Percentiles rank a stretch among this genome's conserved stretches.
These are phyloP conservation scores for Parotocinclus haroldoi DNA, from an alignment of 2,797 vertebrate genomes.

Conservation along the genomic window DNA sequence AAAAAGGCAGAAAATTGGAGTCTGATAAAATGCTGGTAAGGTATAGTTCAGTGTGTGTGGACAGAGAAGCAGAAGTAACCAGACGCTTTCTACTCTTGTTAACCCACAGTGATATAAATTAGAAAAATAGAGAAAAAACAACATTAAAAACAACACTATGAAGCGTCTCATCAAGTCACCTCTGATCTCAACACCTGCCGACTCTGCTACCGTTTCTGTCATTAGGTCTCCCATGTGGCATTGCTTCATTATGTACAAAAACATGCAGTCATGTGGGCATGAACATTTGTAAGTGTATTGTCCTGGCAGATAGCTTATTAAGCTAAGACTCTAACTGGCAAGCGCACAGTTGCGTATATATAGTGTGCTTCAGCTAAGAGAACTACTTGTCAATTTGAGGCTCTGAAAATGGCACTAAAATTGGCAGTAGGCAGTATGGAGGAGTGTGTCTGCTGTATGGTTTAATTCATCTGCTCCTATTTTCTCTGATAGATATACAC, in stretches of 20 bases:
- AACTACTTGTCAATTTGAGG: too few species aligned
- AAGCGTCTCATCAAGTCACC: background rate
- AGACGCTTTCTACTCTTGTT: slow-evolving; percentile 27
- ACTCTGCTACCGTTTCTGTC: background rate
- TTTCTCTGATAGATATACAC: too few species aligned
- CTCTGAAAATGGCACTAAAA: too few species aligned
- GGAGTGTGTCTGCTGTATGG: too few species aligned
- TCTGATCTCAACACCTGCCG: slow-evolving; percentile 8
- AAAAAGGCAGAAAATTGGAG: background rate
- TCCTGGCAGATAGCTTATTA: background rate
- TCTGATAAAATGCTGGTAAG: background rate
- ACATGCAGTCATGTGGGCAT: background rate
- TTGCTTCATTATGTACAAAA: slow-evolving; percentile 16
- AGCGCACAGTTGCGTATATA: too few species aligned
- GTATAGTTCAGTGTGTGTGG: slow-evolving; percentile 1
- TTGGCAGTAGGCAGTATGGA: too few species aligned
- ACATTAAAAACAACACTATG: too few species aligned
- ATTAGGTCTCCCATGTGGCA: background rate
- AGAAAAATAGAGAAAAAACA: too few species aligned
- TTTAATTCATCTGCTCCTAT: too few species aligned
- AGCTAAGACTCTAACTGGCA: background rate
- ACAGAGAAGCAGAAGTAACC: background rate
- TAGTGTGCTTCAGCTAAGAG: too few species aligned
- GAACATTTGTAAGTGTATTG: background rate
- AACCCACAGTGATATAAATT: slow-evolving; percentile 10